phyloP scores from a whole-genome alignment of 2,797 vertebrate genomes.

The Huso huso region DNA sequence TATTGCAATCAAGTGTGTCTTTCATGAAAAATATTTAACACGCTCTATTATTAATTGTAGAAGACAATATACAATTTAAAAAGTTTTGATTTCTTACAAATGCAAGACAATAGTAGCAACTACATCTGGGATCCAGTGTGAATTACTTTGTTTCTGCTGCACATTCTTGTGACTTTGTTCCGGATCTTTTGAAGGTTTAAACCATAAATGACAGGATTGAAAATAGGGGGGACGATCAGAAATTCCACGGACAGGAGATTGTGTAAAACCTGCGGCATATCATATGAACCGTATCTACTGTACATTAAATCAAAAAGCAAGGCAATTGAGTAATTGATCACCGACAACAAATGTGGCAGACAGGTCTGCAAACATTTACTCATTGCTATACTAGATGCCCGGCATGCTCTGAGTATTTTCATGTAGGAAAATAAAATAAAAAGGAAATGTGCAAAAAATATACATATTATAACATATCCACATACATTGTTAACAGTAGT shows the following conservation, averaged over 20 bases:
- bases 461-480: conserved; percentile 28
- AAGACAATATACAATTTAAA: no score
- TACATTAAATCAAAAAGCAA: conserved; percentile 38
- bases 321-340: conserved; percentile 31
- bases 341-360: conserved; percentile 44
- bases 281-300: conserved; percentile 31
- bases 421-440: conserved; percentile 46
- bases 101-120: no score
- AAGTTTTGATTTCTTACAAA: no score
- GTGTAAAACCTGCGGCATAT: conserved; percentile 19
- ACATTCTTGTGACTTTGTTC: conserved; percentile 18
- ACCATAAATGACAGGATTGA: conserved; percentile 53
- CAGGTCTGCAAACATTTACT: conserved; percentile 51
- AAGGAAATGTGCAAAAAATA: conserved; percentile 22
- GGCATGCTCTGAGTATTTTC: conserved; percentile 32
- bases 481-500: conserved; percentile 37
- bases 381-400: conserved; percentile 23
- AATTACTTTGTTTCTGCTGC: conserved; percentile 2
- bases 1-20: no score
- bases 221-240: conserved; percentile 46
- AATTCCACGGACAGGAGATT: conserved; percentile 42
- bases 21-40: no score
- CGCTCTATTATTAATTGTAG: no score
- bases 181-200: conserved; percentile 45
- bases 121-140: neutral